These are phyloP conservation scores for Patella depressa DNA, from an alignment of 2,888 invertebrate species.

Conservation along the genomic window DNA sequence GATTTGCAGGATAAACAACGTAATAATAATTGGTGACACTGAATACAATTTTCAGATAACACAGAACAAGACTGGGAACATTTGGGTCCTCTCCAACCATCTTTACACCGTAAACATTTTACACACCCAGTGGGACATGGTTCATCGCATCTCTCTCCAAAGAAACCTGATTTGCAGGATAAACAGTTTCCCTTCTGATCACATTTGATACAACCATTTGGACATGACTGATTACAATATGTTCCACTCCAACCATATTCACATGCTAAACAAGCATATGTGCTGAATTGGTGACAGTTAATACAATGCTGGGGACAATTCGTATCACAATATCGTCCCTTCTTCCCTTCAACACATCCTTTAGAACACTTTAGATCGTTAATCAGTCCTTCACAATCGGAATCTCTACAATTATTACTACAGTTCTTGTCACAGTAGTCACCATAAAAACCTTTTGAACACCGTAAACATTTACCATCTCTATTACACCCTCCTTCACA, in stretches of 20 bases:
- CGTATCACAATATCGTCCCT: slow-evolving; percentile 16
- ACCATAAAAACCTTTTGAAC: slow-evolving; percentile 27
- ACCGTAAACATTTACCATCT: slow-evolving; percentile 25
- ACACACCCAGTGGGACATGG: slow-evolving; percentile 21
- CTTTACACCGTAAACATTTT: background rate
- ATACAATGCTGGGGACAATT: slow-evolving; percentile 31
- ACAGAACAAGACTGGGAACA: background rate
- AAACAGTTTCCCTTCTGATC: slow-evolving; percentile 29
- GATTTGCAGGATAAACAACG: no score
- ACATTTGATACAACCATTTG: slow-evolving; percentile 25
- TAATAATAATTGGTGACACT: no score
- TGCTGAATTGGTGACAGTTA: no score
- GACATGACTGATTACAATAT: background rate
- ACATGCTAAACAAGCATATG: no score
- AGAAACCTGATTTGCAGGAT: slow-evolving; percentile 38
- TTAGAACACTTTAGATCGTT: no score
- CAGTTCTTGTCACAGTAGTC: slow-evolving; percentile 22
- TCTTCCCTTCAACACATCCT: no score
- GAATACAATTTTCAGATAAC: no score
- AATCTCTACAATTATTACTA: slow-evolving; percentile 31
- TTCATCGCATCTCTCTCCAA: slow-evolving; percentile 39
- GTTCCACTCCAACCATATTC: no score
- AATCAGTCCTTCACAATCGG: slow-evolving; percentile 20
- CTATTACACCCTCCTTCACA: background rate
- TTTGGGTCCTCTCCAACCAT: background rate